Evolutionary conservation across 2,888 invertebrate genomes (phyloP).

Genomic region (Sinelater perroti): DNA sequence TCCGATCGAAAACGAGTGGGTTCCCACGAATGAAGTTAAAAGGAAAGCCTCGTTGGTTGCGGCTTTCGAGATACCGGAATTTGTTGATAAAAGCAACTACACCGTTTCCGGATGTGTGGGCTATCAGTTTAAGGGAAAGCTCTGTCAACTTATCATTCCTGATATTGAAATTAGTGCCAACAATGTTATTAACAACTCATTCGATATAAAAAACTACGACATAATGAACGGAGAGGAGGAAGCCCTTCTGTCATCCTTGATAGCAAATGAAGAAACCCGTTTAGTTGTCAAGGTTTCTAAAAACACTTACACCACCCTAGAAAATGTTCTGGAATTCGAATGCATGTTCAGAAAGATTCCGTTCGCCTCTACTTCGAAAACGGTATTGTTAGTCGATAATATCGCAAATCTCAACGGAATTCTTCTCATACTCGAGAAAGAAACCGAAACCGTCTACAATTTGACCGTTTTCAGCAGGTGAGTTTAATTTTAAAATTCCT

Average conservation of each 20-base stretch:
- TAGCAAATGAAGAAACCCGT: slow-evolving; percentile 40
- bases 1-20: slow-evolving; percentile 30
- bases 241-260: slow-evolving; percentile 43
- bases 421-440: slow-evolving; percentile 40
- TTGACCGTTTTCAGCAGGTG: slow-evolving; percentile 24
- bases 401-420: slow-evolving; percentile 46
- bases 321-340: slow-evolving; percentile 49
- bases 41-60: slow-evolving; percentile 31
- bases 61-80: slow-evolving; percentile 31
- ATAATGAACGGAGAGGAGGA: slow-evolving; percentile 40
- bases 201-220: slow-evolving; percentile 30
- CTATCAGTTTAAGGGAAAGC: slow-evolving; percentile 17
- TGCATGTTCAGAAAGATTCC: slow-evolving; percentile 43
- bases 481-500: slow-evolving; percentile 10
- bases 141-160: slow-evolving; percentile 26
- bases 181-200: slow-evolving; percentile 28
- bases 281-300: slow-evolving; percentile 41
- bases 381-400: slow-evolving; percentile 44
- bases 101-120: slow-evolving; percentile 24
- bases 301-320: slow-evolving; percentile 33
- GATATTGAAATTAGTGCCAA: slow-evolving; percentile 24
- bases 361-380: slow-evolving; percentile 37
- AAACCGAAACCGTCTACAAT: slow-evolving; percentile 13
- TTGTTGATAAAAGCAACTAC: slow-evolving; percentile 22
- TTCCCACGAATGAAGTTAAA: slow-evolving; percentile 10